Evolutionary conservation across 2,888 invertebrate genomes (phyloP).

Genomic region (Drosophila aldrichi): DNA sequence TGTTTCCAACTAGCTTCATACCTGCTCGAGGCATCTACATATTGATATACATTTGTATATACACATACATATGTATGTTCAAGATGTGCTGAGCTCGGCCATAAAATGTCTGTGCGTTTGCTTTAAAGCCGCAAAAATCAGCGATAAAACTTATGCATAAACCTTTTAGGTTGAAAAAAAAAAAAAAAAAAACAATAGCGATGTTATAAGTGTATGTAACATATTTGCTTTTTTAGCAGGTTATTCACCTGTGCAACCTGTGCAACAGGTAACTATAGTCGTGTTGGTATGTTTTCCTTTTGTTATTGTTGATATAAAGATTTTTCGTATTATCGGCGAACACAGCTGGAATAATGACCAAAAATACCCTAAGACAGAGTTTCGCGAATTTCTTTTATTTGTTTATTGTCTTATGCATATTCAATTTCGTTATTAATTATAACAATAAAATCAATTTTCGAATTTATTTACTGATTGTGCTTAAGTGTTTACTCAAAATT

Average conservation of each 20-base stretch:
- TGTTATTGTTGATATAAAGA: constrained; percentile 6
- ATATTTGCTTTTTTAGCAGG: constrained; percentile 33
- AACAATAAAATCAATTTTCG: constrained; percentile 6
- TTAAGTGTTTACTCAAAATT: constrained; percentile 1
- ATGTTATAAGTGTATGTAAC: not conserved
- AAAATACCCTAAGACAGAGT: not conserved
- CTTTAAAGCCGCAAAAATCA: constrained; percentile 9
- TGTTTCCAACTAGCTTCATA: constrained; percentile 39
- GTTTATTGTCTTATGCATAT: constrained; percentile 22
- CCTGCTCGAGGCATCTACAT: constrained; percentile 3
- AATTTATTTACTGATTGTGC: constrained; percentile 21
- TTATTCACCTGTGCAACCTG: constrained; percentile 44
- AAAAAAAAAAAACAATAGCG: not conserved
- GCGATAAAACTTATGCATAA: not conserved
- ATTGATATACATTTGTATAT: constrained; percentile 2
- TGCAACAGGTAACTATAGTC: constrained; percentile 21
- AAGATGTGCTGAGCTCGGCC: constrained; percentile 21
- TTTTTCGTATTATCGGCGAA: constrained; percentile 2
- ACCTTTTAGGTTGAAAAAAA: not conserved
- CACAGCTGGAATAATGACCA: constrained; percentile 10
- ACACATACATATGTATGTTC: not conserved
- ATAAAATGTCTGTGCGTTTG: not conserved
- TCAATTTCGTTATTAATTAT: constrained; percentile 4
- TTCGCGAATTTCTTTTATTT: constrained; percentile 3
- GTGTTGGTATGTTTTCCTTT: constrained; percentile 12